Evolutionary conservation across 1,140 invertebrate species (phyloP).

Genomic region (Pinna nobilis): DNA sequence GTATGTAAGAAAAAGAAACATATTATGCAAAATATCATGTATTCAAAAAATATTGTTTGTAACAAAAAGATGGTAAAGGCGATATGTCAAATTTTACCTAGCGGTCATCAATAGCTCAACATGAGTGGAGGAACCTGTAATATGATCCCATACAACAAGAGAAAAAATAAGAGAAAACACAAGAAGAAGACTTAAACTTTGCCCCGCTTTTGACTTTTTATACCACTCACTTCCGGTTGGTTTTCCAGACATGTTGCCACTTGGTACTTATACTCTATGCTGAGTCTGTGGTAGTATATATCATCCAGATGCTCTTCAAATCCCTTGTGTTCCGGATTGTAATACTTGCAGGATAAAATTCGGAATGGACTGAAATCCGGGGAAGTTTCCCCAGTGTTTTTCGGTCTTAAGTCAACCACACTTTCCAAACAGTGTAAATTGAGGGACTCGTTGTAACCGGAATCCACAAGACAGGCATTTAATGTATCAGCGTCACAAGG

Average conservation of each 20-base stretch:
- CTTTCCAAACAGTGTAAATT: conserved; percentile 50
- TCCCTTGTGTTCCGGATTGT: conserved; percentile 41
- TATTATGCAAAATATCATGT: no score
- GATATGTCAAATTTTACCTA: no score
- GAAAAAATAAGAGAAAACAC: no score
- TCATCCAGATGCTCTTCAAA: conserved; percentile 55
- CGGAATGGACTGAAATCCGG: neutral
- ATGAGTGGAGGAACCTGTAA: no score
- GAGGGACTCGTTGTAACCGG: conserved; percentile 44
- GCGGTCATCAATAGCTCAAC: no score
- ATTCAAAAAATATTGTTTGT: no score
- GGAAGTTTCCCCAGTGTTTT: conserved; percentile 7
- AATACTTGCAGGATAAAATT: conserved; percentile 15
- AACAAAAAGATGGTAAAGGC: no score
- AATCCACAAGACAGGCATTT: conserved; percentile 39
- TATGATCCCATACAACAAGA: no score
- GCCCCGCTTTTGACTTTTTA: neutral
- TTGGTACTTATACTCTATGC: conserved; percentile 51
- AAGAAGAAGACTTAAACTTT: neutral
- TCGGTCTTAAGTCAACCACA: conserved; percentile 39
- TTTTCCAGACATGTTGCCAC: conserved; percentile 47
- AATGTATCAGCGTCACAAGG: conserved; percentile 23
- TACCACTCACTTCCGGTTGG: conserved; percentile 50
- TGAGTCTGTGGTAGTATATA: conserved; percentile 54
- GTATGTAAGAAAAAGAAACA: no score